Evolutionary conservation across 1,140 invertebrate genomes (phyloP).

Genomic region (Bacillus rossius): DNA sequence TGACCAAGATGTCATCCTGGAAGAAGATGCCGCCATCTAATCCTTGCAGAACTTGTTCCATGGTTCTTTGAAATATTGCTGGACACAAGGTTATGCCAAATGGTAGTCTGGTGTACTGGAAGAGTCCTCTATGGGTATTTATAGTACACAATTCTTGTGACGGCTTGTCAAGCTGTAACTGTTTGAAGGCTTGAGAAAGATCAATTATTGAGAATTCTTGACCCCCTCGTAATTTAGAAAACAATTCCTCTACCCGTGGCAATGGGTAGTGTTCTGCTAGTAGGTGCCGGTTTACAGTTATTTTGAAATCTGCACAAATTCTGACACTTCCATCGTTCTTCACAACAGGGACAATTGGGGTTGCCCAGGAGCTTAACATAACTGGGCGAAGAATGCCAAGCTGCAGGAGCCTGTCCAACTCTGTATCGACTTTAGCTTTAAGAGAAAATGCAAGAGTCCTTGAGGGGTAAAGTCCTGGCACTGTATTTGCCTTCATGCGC

Average conservation of each 20-base stretch:
- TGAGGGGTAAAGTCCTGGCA: background rate
- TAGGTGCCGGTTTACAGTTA: background rate
- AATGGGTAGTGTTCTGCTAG: slow-evolving; percentile 4
- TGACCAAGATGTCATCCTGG: background rate
- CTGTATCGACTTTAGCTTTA: background rate
- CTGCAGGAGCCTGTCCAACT: background rate
- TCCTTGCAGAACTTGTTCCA: slow-evolving; percentile 1
- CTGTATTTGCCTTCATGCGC: background rate
- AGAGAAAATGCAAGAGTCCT: background rate
- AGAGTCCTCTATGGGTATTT: background rate
- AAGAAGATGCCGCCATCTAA: background rate
- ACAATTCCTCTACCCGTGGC: background rate
- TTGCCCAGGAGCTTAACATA: slow-evolving; percentile 30
- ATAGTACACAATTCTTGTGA: slow-evolving; percentile 3
- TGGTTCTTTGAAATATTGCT: background rate
- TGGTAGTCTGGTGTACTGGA: background rate
- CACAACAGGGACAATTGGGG: slow-evolving; percentile 30
- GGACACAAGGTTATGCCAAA: slow-evolving; percentile 1
- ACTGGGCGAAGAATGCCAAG: slow-evolving; percentile 12
- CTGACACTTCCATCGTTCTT: slow-evolving; percentile 30
- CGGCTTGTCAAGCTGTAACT: background rate
- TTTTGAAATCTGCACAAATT: slow-evolving; percentile 33
- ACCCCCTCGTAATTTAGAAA: background rate
- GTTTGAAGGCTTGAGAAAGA: slow-evolving; percentile 4
- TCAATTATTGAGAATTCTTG: slow-evolving; percentile 1